Conservation (phyloP, 1,140 invertebrate genomes). For the Theocolax elegans region DNA sequence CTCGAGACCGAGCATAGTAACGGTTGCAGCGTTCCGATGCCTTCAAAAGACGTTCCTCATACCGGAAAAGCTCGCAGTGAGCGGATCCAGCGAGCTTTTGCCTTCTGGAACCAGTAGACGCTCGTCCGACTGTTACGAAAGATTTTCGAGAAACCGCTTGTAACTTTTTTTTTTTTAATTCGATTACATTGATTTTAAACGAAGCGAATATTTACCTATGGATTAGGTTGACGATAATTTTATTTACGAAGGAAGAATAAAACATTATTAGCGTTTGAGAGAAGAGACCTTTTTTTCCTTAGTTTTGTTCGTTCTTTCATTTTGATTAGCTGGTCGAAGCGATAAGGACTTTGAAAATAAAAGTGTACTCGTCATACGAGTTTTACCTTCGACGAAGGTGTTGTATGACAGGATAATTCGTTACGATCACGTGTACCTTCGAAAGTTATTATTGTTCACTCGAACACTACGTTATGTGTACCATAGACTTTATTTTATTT, state of each 20-base stretch:
- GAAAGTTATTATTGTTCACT: slow-evolving; percentile 25
- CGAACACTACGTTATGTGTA: slow-evolving; percentile 30
- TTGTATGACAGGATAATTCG: neutral
- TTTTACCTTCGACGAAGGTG: neutral
- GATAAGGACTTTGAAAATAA: slow-evolving; percentile 16
- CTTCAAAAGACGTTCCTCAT: neutral
- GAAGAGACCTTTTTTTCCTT: slow-evolving; percentile 6
- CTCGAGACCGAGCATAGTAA: neutral
- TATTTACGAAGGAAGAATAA: neutral
- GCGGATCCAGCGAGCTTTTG: slow-evolving; percentile 61
- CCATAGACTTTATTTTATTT: slow-evolving; percentile 37
- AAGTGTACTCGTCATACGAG: neutral
- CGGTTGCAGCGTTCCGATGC: neutral
- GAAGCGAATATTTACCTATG: slow-evolving; percentile 1
- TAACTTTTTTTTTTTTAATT: slow-evolving; percentile 1
- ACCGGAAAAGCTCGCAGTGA: slow-evolving; percentile 55
- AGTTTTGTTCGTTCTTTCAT: slow-evolving; percentile 4
- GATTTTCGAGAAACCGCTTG: too few species aligned
- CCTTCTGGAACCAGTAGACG: slow-evolving; percentile 65
- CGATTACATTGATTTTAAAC: neutral
- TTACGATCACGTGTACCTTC: slow-evolving; percentile 14
- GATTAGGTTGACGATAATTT: slow-evolving; percentile 11
- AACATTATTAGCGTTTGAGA: slow-evolving; percentile 29
- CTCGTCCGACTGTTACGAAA: too few species aligned
- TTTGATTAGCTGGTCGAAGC: slow-evolving; percentile 26